Evolutionary conservation across 2,888 invertebrate genomes (phyloP).

Genomic region (Sisyra terminalis): DNA sequence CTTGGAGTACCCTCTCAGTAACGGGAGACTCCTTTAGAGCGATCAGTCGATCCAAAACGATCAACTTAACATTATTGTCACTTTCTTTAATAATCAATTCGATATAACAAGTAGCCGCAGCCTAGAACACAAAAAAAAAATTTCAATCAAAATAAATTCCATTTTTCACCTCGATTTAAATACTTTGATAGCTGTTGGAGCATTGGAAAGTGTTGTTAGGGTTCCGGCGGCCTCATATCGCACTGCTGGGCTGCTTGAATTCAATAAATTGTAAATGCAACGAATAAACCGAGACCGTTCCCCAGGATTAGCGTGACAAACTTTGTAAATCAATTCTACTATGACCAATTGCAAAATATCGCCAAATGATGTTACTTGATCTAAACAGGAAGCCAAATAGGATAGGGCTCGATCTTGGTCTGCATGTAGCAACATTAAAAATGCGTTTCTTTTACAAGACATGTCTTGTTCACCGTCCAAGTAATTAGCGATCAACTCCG

Average conservation of each 20-base stretch:
- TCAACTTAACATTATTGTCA: conserved; percentile 98
- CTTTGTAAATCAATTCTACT: conserved; percentile 98
- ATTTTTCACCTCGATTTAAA: neutral
- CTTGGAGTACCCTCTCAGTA: conserved; percentile 74
- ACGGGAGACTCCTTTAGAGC: conserved; percentile 63
- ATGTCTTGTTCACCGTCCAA: conserved; percentile 96
- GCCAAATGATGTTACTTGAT: conserved; percentile 87
- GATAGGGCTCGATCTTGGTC: conserved; percentile 88
- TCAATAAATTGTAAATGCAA: conserved; percentile 93
- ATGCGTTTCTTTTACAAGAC: conserved; percentile 98
- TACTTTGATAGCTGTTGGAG: conserved; percentile 90
- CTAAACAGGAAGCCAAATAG: conserved; percentile 84
- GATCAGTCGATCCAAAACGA: conserved; percentile 85
- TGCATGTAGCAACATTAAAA: conserved; percentile 95
- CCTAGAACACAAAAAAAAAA: conserved; percentile 27
- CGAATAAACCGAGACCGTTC: conserved; percentile 95
- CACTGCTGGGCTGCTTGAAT: conserved; percentile 90
- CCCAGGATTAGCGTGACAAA: conserved; percentile 88
- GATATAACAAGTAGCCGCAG: conserved; percentile 95
- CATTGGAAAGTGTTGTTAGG: conserved; percentile 89
- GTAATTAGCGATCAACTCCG: conserved; percentile 87
- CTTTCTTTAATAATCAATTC: conserved; percentile 98
- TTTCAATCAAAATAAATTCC: neutral
- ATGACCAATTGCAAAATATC: conserved; percentile 97
- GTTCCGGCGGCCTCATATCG: conserved; percentile 98